phyloP scores from a whole-genome alignment of 2,888 invertebrate species.

The Cephus pygmeus region DNA sequence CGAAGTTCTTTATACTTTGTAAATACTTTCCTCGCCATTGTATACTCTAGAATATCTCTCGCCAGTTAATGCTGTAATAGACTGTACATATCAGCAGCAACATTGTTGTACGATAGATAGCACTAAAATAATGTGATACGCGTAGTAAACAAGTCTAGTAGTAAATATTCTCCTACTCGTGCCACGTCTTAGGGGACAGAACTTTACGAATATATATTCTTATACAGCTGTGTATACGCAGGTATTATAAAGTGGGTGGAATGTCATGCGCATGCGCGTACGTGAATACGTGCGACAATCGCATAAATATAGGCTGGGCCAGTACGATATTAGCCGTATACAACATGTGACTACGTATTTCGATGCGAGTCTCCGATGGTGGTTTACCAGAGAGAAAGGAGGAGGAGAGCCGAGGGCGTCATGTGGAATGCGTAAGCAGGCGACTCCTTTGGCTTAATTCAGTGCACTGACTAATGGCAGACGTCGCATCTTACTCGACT shows the following conservation, averaged over 20 bases:
- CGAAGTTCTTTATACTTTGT: not conserved
- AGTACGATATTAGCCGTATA: not conserved
- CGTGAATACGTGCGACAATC: not conserved
- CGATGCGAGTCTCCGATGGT: not conserved
- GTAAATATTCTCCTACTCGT: not conserved
- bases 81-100: not conserved
- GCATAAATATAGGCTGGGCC: not conserved
- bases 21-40: not conserved
- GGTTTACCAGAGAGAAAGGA: not conserved
- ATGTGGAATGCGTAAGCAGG: not conserved
- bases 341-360: not conserved
- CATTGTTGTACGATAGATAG: not conserved
- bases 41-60: not conserved
- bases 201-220: not conserved
- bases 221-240: not conserved
- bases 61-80: not conserved
- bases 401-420: not conserved
- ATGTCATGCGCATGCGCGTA: not conserved
- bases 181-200: not conserved
- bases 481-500: not conserved
- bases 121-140: not conserved
- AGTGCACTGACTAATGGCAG: not conserved
- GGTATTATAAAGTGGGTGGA: not conserved
- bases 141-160: not conserved
- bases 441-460: not conserved